Conservation (phyloP, 1,140 invertebrate species). For the Mya arenaria region DNA sequence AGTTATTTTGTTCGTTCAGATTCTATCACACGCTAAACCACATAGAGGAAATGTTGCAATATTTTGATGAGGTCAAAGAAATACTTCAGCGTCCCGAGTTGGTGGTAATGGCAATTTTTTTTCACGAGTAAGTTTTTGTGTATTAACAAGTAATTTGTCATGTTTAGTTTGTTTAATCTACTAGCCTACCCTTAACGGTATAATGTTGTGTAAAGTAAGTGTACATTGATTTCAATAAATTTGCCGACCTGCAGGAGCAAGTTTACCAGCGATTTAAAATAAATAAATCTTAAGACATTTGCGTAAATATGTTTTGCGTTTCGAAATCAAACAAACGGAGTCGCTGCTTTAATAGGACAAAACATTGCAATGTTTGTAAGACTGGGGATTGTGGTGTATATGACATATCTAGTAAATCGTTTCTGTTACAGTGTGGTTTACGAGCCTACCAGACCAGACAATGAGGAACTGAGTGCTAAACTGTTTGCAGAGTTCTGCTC, state of each 20-base stretch:
- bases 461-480: constrained; percentile 64
- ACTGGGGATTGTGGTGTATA: background rate
- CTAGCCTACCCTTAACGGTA: background rate
- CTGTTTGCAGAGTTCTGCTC: constrained; percentile 55
- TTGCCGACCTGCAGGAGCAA: background rate
- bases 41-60: constrained; percentile 58
- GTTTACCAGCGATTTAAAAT: background rate
- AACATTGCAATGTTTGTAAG: background rate
- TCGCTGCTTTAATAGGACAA: background rate
- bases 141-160: background rate
- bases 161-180: background rate
- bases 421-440: constrained; percentile 64
- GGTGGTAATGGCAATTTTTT: constrained; percentile 61
- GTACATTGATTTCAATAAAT: background rate
- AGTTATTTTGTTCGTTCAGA: constrained; percentile 3
- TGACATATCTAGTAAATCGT: background rate
- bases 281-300: background rate
- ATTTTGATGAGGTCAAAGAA: constrained; percentile 39
- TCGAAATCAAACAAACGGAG: background rate
- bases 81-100: constrained; percentile 22
- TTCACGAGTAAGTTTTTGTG: constrained; percentile 62
- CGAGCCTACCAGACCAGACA: constrained; percentile 58
- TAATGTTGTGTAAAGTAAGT: background rate
- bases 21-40: constrained; percentile 64
- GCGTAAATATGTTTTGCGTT: background rate